phyloP scores from a whole-genome alignment of 64 coral and sea anemone species.

The Catalaphyllia jardinei region DNA sequence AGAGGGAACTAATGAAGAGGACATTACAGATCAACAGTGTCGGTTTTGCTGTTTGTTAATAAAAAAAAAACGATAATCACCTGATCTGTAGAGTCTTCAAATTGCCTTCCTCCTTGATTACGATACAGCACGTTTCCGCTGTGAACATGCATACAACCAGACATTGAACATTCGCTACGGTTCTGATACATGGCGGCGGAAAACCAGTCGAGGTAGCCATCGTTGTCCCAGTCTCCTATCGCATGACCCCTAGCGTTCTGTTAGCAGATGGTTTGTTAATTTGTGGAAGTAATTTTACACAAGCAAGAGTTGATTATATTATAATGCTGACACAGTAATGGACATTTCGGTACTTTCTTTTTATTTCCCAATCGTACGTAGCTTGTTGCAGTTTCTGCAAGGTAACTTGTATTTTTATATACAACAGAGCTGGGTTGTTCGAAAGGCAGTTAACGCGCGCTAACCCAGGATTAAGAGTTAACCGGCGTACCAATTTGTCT shows the following conservation, averaged over 20 bases:
- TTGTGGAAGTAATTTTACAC: too few relatives aligned
- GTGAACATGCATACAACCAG: conserved; percentile 74
- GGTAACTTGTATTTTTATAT: too few relatives aligned
- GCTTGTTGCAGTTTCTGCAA: too few relatives aligned
- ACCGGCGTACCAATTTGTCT: too few relatives aligned
- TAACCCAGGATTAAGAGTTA: too few relatives aligned
- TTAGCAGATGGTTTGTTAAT: not conserved
- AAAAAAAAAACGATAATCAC: not conserved
- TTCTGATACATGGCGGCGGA: conserved; percentile 89
- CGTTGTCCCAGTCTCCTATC: conserved; percentile 91
- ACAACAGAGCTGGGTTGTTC: too few relatives aligned
- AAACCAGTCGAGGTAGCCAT: conserved; percentile 81
- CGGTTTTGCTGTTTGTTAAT: too few relatives aligned
- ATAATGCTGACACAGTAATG: too few relatives aligned
- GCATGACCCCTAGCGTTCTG: conserved; percentile 95
- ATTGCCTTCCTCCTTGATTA: conserved; percentile 61
- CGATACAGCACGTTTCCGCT: conserved; percentile 78
- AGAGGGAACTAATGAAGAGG: not conserved
- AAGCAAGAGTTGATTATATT: too few relatives aligned
- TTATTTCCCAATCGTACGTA: too few relatives aligned
- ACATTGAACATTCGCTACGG: conserved; percentile 54
- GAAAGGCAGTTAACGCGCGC: too few relatives aligned
- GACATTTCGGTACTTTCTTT: too few relatives aligned
- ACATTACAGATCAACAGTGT: not conserved
- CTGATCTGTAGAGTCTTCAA: conserved; percentile 71